Conservation (phyloP, 2,797 vertebrate species). For the Coluber constrictor region DNA sequence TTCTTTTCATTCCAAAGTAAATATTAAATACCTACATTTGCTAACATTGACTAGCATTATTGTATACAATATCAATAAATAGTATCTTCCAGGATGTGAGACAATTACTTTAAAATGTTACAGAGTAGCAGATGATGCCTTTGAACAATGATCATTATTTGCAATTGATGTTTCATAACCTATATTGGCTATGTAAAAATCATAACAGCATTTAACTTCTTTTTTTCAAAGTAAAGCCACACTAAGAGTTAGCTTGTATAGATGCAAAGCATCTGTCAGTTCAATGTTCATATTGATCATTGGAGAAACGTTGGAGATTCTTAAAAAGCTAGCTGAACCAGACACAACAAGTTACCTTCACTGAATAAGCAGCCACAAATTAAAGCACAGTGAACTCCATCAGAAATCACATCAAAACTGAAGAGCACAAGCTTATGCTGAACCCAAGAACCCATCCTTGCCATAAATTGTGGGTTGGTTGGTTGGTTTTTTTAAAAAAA, state of each 20-base stretch:
- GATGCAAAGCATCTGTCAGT: neutral
- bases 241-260: slow-evolving; percentile 45
- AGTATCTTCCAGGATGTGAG: slow-evolving; percentile 14
- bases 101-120: neutral
- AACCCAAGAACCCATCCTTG: neutral
- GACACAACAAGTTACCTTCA: neutral
- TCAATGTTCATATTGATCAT: neutral
- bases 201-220: slow-evolving; percentile 23
- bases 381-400: neutral
- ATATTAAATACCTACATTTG: neutral
- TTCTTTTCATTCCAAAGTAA: neutral
- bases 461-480: neutral
- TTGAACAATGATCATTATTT: neutral
- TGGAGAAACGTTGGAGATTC: neutral
- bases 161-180: slow-evolving; percentile 15
- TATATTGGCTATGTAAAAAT: neutral
- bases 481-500: neutral
- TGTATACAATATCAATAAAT: neutral
- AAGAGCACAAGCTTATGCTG: neutral
- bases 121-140: neutral
- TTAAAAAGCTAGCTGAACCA: neutral
- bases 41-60: neutral
- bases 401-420: neutral
- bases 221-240: neutral
- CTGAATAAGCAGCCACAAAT: neutral